Base-by-base conservation (phyloP, 2,888 invertebrate genomes). In the Cephus rjabovi region DNA sequence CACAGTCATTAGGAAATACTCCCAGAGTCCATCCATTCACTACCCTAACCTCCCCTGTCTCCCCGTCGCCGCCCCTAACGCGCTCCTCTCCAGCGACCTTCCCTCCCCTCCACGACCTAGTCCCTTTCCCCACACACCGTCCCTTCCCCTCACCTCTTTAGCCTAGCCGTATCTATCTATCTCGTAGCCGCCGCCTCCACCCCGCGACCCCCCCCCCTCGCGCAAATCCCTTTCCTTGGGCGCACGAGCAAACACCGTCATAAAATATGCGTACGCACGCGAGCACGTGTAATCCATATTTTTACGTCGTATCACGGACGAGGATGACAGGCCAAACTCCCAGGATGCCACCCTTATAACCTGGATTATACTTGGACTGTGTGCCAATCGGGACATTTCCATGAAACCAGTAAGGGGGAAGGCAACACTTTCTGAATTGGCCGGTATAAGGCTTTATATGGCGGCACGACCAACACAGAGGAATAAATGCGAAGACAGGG, bases 1-100 rank as follows among this genome's bases (percentile, higher is more conserved):
- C 76, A 80, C 82, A 84, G 88, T 89, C 90, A 89, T 90, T 91
- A 90, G 88, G 86, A 90, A 90, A 90, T 89, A 89, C 89, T 89
- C 88, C 83, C 83, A 81, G 84, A 87, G 85, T 87, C 87, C 87
- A 85, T 89, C 86, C 87, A 89, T 87, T 89, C 88, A 86, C 85
- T 81, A 80, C 74, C 56, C 71, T 71, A 71, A 77, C 74, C 80
- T 77, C 79, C 73, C 80, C 81, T 79, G 80, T 79, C 80, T 78
- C 75, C 69, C 76, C 31, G 11, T 2, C 23, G 35, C 35, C n/a
- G 3, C 71, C 71, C n/a, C 80, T 81, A 78, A 79, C 77, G 79
- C 69, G 74, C n/a, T 74, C 40, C 12, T 35, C 35, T 23, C 34
- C 56, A 12, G 6, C 34, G 70, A 74, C 37, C 76, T 75, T 77